Percentiles rank a stretch among this genome's conserved stretches.
Conservation (phyloP, 2,113 vertebrate species). For the Psittacus erithacus region DNA sequence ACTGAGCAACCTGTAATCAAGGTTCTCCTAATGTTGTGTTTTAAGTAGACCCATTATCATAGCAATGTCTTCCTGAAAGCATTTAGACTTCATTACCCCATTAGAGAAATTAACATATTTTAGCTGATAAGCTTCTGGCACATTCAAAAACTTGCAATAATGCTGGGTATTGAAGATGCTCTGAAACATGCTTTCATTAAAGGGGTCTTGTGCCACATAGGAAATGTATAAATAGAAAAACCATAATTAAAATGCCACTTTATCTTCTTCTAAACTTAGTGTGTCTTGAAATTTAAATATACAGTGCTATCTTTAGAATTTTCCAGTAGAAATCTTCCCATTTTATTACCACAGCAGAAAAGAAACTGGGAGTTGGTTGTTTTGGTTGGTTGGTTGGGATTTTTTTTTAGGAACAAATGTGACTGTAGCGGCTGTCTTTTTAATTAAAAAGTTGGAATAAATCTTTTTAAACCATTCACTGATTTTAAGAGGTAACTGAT, state of each 20-base stretch:
- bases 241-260: constrained; percentile 44
- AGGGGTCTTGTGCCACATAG: constrained; percentile 36
- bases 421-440: neutral
- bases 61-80: constrained; percentile 67
- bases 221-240: constrained; percentile 60
- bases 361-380: neutral
- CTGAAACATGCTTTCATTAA: constrained; percentile 43
- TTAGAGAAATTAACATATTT: constrained; percentile 74
- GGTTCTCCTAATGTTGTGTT: constrained; percentile 67
- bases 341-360: neutral
- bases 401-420: neutral
- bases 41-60: constrained; percentile 72
- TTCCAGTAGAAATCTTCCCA: neutral
- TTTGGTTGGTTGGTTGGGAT: neutral
- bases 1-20: constrained; percentile 69
- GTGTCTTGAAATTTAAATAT: constrained; percentile 52
- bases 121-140: constrained; percentile 71
- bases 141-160: constrained; percentile 25
- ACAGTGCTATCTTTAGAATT: constrained; percentile 24
- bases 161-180: constrained; percentile 27
- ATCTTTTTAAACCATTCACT: neutral
- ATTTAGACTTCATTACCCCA: constrained; percentile 71
- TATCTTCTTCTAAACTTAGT: constrained; percentile 55
- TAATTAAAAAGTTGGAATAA: neutral
- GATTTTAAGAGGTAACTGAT: neutral